phyloP scores from a whole-genome alignment of 2,113 vertebrate genomes.

The Madoqua kirkii region DNA sequence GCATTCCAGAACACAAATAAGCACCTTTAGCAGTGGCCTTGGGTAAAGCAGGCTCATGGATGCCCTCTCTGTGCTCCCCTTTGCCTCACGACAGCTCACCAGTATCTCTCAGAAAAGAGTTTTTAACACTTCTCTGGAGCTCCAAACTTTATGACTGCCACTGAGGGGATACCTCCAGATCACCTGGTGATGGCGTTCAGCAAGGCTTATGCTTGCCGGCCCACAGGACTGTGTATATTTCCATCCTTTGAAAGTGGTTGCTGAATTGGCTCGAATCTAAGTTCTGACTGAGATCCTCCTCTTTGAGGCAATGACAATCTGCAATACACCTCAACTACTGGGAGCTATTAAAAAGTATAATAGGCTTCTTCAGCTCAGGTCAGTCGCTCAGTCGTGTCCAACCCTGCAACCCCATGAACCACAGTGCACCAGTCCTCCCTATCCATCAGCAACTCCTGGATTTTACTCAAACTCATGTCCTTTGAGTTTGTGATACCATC shows the following conservation, averaged over 20 bases:
- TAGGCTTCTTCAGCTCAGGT: background rate
- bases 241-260: background rate
- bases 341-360: background rate
- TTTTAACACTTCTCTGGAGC: background rate
- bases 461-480: too few relatives aligned
- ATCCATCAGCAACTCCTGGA: too few relatives aligned
- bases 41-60: background rate
- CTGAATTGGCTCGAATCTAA: background rate
- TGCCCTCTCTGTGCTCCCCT: background rate
- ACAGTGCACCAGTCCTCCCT: too few relatives aligned
- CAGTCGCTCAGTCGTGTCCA: rapidly evolving
- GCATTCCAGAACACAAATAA: background rate
- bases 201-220: too few relatives aligned
- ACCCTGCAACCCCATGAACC: too few relatives aligned
- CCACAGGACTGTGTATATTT: background rate
- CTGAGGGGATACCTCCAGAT: background rate
- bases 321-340: background rate
- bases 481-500: too few relatives aligned
- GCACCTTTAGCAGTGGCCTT: background rate
- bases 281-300: background rate
- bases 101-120: background rate
- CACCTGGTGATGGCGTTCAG: too few relatives aligned
- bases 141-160: background rate
- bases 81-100: background rate
- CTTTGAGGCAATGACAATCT: background rate